Percentiles rank a stretch among this genome's conserved stretches.
Conservation (phyloP, 2,888 invertebrate genomes). For the Elysia crispata region DNA sequence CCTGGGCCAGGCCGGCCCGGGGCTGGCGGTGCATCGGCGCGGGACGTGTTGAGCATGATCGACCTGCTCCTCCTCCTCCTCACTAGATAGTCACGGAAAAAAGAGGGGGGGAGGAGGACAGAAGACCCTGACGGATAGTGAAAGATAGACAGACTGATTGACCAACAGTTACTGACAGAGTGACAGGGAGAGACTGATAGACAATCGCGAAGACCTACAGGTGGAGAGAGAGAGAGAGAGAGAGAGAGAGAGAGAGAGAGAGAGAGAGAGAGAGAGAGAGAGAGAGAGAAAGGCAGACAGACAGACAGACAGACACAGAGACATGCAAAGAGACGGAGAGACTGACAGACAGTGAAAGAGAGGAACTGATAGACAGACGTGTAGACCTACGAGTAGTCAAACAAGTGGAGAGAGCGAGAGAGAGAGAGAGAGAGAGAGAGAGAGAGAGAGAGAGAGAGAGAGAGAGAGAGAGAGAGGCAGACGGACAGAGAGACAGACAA, state of each 20-base stretch:
- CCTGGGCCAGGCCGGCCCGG: no score
- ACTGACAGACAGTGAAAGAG: not conserved
- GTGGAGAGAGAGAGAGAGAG: not conserved
- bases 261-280: not conserved
- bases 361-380: no score
- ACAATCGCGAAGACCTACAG: not conserved
- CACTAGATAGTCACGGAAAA: no score
- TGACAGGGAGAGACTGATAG: slow-evolving; percentile 20
- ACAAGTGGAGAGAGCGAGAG: not conserved
- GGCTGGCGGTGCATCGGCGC: no score
- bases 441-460: not conserved
- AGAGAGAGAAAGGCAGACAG: not conserved
- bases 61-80: no score
- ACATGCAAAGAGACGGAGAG: not conserved
- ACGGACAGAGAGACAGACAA: not conserved
- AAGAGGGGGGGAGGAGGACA: no score
- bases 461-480: not conserved
- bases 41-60: no score
- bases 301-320: not conserved
- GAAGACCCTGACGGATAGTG: not conserved
- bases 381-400: no score
- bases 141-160: not conserved
- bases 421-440: not conserved
- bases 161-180: not conserved
- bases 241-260: not conserved